Evolutionary conservation across 2,113 vertebrate species (phyloP), one percentile per base, ranked within the genome.

Genomic region (Poeciliopsis retropinna): DNA sequence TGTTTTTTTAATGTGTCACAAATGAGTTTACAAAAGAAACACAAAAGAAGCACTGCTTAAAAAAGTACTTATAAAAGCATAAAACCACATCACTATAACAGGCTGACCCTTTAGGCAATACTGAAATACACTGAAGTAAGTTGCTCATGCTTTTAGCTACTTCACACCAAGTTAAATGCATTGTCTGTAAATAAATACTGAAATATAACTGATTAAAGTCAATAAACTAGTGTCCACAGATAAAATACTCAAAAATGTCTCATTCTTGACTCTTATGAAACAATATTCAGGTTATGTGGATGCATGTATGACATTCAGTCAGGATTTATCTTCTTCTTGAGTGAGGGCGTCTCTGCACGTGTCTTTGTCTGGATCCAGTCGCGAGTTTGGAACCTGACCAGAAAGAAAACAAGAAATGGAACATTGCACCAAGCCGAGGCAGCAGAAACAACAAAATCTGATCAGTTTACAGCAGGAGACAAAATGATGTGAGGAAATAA

Each of bases 371-470:
- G 76, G 89, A 51, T 75, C 82, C 80, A 0, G 86, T 13, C 22
- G 89, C 82, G 6, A 90, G 64, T 85, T 87, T 92, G 57, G 84
- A 65, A n/a, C 91, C 93, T 93, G 81, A 75, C 78, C 5, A 37
- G 72, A 63, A 8, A 82, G 2, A 80, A 6, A 86, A 60, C 34
- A 28, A 54, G 17, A 22, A 54, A 54, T n/a, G 10, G 31, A 17
- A 29, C 66, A 28, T 67, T 34, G 22, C 39, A 39, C 1, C 13
- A 63, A 6, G 19, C 29, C 25, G 25, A 41, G 10, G 4, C 5
- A 61, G 5, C 22, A 54, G 1, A 25, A 60, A 32, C 10, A 10
- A 32, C 17, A 3, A 64, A 64, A n/a, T 57, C 51, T n/a, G 22
- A 57, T 57, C 51, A 2, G 51, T 57, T 57, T 57, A 54, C 22